Evolutionary conservation across 2,113 vertebrate species (phyloP).

Genomic region (Stegastes partitus): DNA sequence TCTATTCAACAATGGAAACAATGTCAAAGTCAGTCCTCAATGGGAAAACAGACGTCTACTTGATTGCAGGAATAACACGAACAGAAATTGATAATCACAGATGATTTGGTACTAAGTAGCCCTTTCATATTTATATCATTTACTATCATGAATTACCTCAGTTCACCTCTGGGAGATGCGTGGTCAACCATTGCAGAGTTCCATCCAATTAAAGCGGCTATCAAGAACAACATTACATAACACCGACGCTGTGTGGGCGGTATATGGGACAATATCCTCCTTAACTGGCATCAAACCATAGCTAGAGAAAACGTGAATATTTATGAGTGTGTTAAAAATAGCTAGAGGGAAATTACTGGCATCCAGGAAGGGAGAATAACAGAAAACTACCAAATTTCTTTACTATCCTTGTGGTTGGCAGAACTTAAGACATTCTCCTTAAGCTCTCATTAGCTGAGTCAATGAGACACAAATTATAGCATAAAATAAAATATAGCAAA

Average conservation of each 20-base stretch:
- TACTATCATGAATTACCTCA: not conserved
- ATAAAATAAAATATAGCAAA: too few species aligned
- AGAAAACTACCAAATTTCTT: not conserved
- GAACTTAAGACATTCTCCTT: not conserved
- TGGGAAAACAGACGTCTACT: too few species aligned
- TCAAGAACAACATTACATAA: not conserved
- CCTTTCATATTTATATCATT: too few species aligned
- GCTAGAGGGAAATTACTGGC: not conserved
- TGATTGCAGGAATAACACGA: too few species aligned
- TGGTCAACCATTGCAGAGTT: not conserved
- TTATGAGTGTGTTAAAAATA: conserved; percentile 9
- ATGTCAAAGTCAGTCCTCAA: too few species aligned
- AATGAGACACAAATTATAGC: too few species aligned
- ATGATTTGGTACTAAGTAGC: too few species aligned
- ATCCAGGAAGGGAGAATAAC: not conserved
- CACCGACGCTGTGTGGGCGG: not conserved
- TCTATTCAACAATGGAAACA: too few species aligned
- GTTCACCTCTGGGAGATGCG: not conserved
- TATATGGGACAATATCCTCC: not conserved
- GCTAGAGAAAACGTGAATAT: not conserved
- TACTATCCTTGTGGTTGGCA: not conserved
- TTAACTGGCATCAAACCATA: not conserved
- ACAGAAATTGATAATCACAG: too few species aligned
- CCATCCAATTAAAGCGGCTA: not conserved
- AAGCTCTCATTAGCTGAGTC: not conserved